Conservation (phyloP, 2,888 invertebrate species). For the Melipona bicolor region DNA sequence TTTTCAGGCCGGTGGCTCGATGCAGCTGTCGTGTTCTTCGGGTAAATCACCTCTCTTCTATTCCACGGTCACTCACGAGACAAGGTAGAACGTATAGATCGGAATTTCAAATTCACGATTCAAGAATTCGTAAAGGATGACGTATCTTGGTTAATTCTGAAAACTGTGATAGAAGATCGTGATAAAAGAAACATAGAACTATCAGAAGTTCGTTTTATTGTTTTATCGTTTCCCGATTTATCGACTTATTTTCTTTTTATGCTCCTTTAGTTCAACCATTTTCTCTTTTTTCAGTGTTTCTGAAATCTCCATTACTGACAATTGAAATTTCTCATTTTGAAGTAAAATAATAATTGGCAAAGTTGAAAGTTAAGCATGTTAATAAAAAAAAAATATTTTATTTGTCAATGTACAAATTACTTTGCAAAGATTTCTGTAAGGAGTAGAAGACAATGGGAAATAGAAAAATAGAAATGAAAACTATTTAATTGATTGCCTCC, state of each 20-base stretch:
- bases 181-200: slow-evolving; percentile 3
- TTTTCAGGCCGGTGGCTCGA: slow-evolving; percentile 74
- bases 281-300: neutral
- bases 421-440: slow-evolving; percentile 12
- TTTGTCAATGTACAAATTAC: neutral
- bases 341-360: neutral
- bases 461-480: slow-evolving; percentile 34
- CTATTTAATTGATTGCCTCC: slow-evolving; percentile 51
- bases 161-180: neutral
- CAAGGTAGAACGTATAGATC: slow-evolving; percentile 63
- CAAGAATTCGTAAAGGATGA: slow-evolving; percentile 23
- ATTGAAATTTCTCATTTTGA: neutral
- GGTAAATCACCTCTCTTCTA: slow-evolving; percentile 80
- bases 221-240: neutral
- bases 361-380: neutral
- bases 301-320: neutral
- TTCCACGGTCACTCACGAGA: slow-evolving; percentile 77
- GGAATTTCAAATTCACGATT: slow-evolving; percentile 60
- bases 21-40: slow-evolving; percentile 80
- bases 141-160: slow-evolving; percentile 13
- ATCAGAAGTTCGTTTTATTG: neutral
- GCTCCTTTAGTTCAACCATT: neutral
- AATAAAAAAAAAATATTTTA: neutral
- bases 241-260: neutral
- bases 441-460: slow-evolving; percentile 5